Percentiles rank a stretch among this genome's conserved stretches.
Conservation (phyloP, 2,797 vertebrate species). For the Arrhamphus sclerolepis region DNA sequence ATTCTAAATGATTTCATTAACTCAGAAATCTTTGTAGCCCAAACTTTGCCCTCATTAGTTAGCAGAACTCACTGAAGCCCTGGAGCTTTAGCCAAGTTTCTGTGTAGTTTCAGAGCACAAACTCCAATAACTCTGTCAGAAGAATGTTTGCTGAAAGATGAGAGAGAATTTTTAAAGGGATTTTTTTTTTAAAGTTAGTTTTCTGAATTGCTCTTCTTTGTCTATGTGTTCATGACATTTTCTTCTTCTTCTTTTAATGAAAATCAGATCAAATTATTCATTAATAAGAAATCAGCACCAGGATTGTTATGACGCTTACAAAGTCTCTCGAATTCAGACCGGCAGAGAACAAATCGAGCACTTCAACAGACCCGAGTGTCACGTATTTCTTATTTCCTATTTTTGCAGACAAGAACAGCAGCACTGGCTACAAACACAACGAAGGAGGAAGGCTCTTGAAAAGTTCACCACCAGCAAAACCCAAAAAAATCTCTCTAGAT, state of each 20-base stretch:
- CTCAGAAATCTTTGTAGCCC: slow-evolving; percentile 6
- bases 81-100: slow-evolving; percentile 22
- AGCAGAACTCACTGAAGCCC: slow-evolving; percentile 16
- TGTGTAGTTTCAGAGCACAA: slow-evolving; percentile 25
- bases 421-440: slow-evolving; percentile 62
- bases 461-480: slow-evolving; percentile 78
- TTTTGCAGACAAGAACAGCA: slow-evolving; percentile 72
- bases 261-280: slow-evolving; percentile 24
- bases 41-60: background rate
- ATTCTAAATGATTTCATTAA: slow-evolving; percentile 47
- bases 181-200: slow-evolving; percentile 28
- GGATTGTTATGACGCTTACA: slow-evolving; percentile 6
- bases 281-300: slow-evolving; percentile 5
- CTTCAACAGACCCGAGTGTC: background rate
- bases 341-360: background rate
- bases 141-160: slow-evolving; percentile 33
- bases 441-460: slow-evolving; percentile 71
- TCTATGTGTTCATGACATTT: background rate
- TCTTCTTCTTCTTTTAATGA: no score
- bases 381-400: background rate
- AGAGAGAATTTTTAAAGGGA: slow-evolving; percentile 33
- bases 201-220: slow-evolving; percentile 1
- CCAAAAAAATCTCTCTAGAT: slow-evolving; percentile 80
- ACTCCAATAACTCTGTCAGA: slow-evolving; percentile 14
- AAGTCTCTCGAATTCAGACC: slow-evolving; percentile 4